Percentiles rank a stretch among this genome's conserved stretches.
Conservation (phyloP, 64 coral and sea anemone species). For the Stichodactyla mertensii region DNA sequence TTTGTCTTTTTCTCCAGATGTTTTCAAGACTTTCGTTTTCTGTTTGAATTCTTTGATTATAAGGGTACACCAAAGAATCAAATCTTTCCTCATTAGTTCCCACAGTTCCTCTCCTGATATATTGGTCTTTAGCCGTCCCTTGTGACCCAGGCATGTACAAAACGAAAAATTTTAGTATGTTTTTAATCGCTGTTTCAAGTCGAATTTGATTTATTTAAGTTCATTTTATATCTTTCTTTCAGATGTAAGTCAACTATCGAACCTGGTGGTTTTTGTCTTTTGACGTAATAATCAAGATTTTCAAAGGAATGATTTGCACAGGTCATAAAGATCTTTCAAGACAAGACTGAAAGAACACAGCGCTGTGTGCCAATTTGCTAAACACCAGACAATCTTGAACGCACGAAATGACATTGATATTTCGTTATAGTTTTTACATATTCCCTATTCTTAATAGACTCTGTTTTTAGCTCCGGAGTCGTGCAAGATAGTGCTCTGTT, state of each 20-base stretch:
- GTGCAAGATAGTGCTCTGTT: neutral
- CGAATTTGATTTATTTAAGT: neutral
- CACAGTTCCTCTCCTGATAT: neutral
- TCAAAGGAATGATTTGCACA: neutral
- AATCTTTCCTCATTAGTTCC: neutral
- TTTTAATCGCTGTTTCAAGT: neutral
- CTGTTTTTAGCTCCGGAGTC: neutral
- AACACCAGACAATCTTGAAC: neutral
- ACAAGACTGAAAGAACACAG: too few species aligned
- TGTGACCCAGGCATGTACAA: neutral
- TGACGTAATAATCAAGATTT: slow-evolving; percentile 12
- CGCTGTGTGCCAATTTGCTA: too few species aligned
- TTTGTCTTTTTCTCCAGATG: slow-evolving; percentile 9
- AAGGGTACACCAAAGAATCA: neutral
- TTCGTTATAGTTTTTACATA: neutral
- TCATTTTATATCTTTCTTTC: neutral
- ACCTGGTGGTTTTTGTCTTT: neutral
- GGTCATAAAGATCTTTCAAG: neutral
- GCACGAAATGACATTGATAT: neutral
- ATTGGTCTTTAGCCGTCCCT: neutral
- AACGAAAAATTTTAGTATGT: neutral
- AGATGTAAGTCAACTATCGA: neutral
- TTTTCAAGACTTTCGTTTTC: neutral
- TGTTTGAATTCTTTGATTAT: neutral
- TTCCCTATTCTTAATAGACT: neutral